A percentile compares a stretch with the other conserved stretches of the same genome.
Evolutionary conservation across 2,888 invertebrate genomes (phyloP).

Genomic region (Lymantria monacha): DNA sequence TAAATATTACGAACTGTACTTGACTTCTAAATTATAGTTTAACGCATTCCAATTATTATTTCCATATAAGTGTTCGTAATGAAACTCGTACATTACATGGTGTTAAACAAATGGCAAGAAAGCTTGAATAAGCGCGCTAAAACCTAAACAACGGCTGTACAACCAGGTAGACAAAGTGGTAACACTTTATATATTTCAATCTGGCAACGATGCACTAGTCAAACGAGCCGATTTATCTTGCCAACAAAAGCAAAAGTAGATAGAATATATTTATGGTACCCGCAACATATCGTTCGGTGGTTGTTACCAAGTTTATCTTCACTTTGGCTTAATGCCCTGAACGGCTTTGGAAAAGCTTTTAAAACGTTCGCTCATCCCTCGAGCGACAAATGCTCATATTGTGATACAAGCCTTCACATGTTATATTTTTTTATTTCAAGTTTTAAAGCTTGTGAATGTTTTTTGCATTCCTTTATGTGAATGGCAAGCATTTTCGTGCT

Average conservation of each 20-base stretch:
- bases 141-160: slow-evolving; percentile 30
- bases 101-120: slow-evolving; percentile 32
- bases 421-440: slow-evolving; percentile 37
- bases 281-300: slow-evolving; percentile 60
- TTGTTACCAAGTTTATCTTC: slow-evolving; percentile 67
- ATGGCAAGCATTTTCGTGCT: slow-evolving; percentile 25
- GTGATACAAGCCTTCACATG: slow-evolving; percentile 40
- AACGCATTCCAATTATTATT: slow-evolving; percentile 20
- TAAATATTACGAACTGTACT: too few species aligned
- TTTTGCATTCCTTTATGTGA: slow-evolving; percentile 31
- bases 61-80: slow-evolving; percentile 20
- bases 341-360: slow-evolving; percentile 68
- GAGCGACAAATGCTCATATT: slow-evolving; percentile 55
- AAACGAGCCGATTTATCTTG: slow-evolving; percentile 66
- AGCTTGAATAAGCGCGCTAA: slow-evolving; percentile 28
- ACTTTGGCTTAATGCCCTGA: slow-evolving; percentile 63
- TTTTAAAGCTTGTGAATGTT: slow-evolving; percentile 29
- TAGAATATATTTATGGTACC: slow-evolving; percentile 66
- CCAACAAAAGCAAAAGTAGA: slow-evolving; percentile 72
- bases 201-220: slow-evolving; percentile 59
- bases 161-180: slow-evolving; percentile 49
- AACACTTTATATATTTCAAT: slow-evolving; percentile 57
- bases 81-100: slow-evolving; percentile 25
- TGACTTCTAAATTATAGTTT: not conserved
- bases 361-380: slow-evolving; percentile 65